Evolutionary conservation across 2,888 invertebrate species (phyloP).

Genomic region (Lacanobia wlatinum): DNA sequence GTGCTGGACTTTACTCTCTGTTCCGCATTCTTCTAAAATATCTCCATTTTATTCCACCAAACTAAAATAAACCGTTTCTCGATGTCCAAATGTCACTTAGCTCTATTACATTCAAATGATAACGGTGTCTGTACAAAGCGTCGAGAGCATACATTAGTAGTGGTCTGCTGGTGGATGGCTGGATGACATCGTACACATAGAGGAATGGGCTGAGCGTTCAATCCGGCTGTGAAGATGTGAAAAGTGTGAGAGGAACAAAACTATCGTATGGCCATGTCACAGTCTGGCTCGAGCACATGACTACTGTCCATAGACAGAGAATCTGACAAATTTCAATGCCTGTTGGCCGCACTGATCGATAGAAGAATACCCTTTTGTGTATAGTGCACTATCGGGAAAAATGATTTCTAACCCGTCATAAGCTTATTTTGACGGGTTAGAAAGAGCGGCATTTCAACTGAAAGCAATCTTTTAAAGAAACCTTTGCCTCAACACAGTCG

Average conservation of each 20-base stretch:
- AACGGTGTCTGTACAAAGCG: conserved; percentile 37
- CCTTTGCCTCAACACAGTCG: neutral
- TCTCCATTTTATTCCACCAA: neutral
- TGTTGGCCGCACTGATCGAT: neutral
- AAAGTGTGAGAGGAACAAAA: neutral
- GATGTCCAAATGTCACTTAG: conserved; percentile 28
- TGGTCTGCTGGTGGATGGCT: conserved; percentile 59
- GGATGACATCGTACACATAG: neutral
- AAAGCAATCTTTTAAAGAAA: neutral
- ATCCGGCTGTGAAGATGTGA: neutral
- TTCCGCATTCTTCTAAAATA: no score
- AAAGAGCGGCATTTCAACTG: no score
- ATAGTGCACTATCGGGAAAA: no score
- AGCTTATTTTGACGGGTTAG: no score
- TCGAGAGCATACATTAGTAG: conserved; percentile 52
- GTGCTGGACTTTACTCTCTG: no score
- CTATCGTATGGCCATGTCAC: neutral
- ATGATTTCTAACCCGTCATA: no score
- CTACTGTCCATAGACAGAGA: neutral
- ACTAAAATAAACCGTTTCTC: conserved; percentile 21
- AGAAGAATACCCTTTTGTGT: neutral
- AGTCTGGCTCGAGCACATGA: neutral
- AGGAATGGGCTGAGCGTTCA: neutral
- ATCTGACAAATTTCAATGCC: no score
- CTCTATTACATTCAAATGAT: conserved; percentile 33